Evolutionary conservation across 2,888 invertebrate genomes (phyloP).

Genomic region (Nesidiocoris tenuis): DNA sequence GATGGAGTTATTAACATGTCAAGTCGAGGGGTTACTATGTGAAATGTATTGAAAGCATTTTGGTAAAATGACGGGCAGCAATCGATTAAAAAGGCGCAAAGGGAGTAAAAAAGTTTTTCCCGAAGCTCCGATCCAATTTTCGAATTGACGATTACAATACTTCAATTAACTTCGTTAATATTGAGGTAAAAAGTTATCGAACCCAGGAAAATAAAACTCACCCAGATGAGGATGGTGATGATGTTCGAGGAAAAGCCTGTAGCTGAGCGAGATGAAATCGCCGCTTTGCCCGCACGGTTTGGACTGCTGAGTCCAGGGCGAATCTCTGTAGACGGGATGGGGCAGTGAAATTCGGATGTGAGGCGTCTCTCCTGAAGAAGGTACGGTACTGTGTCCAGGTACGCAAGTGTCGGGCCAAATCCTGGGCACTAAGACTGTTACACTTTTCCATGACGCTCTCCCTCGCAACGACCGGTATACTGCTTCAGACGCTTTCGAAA

Average conservation of each 20-base stretch:
- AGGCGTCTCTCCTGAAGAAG: slow-evolving; percentile 56
- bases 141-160: too few relatives aligned
- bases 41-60: too few relatives aligned
- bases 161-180: too few relatives aligned
- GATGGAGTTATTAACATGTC: too few relatives aligned
- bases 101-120: too few relatives aligned
- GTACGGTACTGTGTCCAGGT: slow-evolving; percentile 53
- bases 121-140: too few relatives aligned
- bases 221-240: slow-evolving; percentile 54
- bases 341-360: slow-evolving; percentile 60
- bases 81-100: too few relatives aligned
- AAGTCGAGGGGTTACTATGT: too few relatives aligned
- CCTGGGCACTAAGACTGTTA: slow-evolving; percentile 62
- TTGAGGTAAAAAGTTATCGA: too few relatives aligned
- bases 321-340: slow-evolving; percentile 58
- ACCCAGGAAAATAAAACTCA: slow-evolving; percentile 46
- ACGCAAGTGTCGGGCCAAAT: slow-evolving; percentile 61
- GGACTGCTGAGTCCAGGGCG: slow-evolving; percentile 64
- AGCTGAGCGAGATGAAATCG: slow-evolving; percentile 61
- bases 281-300: slow-evolving; percentile 62
- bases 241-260: slow-evolving; percentile 54
- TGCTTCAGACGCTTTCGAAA: slow-evolving; percentile 60
- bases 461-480: slow-evolving; percentile 62
- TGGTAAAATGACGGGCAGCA: too few relatives aligned
- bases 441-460: slow-evolving; percentile 60